These are phyloP conservation scores for Gallinago nigripennis DNA, from an alignment of 2,797 vertebrate genomes.

Conservation along the genomic window DNA sequence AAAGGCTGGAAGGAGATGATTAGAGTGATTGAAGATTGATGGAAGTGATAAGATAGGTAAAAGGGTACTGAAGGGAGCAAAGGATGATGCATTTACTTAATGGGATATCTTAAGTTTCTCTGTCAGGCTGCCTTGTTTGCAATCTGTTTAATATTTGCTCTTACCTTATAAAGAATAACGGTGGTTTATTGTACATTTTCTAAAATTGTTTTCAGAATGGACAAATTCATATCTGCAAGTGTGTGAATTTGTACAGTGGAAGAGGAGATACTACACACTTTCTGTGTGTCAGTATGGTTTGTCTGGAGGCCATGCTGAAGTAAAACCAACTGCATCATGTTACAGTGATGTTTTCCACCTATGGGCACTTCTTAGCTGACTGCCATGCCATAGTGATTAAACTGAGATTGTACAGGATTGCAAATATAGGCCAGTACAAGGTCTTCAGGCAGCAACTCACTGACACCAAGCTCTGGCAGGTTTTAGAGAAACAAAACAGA, in stretches of 20 bases:
- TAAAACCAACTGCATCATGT: neutral
- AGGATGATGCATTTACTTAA: slow-evolving; percentile 50
- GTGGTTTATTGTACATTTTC: neutral
- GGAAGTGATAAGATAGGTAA: slow-evolving; percentile 57
- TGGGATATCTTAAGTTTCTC: slow-evolving; percentile 15
- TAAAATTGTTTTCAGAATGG: neutral
- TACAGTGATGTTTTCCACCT: neutral
- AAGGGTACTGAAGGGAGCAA: slow-evolving; percentile 17
- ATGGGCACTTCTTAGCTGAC: neutral
- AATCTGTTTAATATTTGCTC: slow-evolving; percentile 24
- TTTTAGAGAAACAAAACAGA: neutral
- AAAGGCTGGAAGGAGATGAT: slow-evolving; percentile 19
- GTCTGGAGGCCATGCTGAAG: neutral
- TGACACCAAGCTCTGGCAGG: neutral
- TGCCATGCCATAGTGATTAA: neutral
- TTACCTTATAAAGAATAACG: neutral
- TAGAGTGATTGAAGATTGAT: slow-evolving; percentile 59
- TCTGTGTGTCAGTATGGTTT: neutral
- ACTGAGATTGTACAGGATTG: neutral
- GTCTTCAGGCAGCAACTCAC: neutral
- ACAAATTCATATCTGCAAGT: neutral
- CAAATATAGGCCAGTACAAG: neutral
- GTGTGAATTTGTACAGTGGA: neutral
- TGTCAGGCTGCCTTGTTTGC: slow-evolving; percentile 5
- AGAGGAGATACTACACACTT: neutral